phyloP scores from a whole-genome alignment of 2,113 vertebrate species.

The Sturnira hondurensis region DNA sequence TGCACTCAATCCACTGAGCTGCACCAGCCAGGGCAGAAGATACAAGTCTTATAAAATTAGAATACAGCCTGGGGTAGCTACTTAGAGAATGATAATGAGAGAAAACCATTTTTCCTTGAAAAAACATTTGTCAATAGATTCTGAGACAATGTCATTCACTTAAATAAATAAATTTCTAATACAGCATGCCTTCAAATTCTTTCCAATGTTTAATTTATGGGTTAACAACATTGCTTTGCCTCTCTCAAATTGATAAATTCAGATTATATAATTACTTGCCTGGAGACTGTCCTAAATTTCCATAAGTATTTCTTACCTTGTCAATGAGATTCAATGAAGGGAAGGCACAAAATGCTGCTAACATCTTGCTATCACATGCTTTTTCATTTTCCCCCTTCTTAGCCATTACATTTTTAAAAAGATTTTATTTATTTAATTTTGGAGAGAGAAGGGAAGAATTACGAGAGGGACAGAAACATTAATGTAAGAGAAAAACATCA shows the following conservation, averaged over 20 bases:
- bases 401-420: background rate
- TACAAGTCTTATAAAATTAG: background rate
- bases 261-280: background rate
- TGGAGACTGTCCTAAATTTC: background rate
- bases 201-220: background rate
- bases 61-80: background rate
- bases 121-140: background rate
- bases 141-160: conserved; percentile 1
- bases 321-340: background rate
- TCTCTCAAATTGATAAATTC: background rate
- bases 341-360: background rate
- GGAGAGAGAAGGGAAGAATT: too few species aligned
- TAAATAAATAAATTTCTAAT: background rate
- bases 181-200: background rate
- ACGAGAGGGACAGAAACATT: too few species aligned
- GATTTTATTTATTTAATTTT: too few species aligned
- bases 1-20: too few species aligned
- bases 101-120: background rate
- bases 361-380: background rate
- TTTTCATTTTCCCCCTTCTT: background rate
- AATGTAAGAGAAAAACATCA: too few species aligned
- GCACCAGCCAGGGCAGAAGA: too few species aligned
- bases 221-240: background rate
- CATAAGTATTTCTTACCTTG: background rate
- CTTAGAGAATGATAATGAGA: background rate